phyloP scores from a whole-genome alignment of 2,113 vertebrate species.

The Puffinus mauretanicus region DNA sequence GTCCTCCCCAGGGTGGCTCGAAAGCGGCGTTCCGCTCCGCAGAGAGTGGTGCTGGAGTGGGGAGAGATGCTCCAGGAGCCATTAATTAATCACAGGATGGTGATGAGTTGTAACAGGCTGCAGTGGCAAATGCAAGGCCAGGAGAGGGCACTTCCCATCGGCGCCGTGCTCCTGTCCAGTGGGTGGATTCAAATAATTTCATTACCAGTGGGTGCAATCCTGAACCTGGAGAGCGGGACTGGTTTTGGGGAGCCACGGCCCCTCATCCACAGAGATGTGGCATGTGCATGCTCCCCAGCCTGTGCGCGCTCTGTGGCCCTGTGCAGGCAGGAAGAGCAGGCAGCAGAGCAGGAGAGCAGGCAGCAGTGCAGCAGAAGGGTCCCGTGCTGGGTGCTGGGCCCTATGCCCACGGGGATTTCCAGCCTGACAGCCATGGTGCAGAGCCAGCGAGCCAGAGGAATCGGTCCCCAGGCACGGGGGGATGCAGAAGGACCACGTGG shows the following conservation, averaged over 20 bases:
- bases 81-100: not conserved
- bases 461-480: not conserved
- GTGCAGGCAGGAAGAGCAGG: not conserved
- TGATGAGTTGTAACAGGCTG: not conserved
- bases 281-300: not conserved
- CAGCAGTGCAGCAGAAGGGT: not conserved
- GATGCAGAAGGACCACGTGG: not conserved
- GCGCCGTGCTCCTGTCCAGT: not conserved
- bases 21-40: not conserved
- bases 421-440: not conserved
- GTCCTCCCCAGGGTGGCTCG: not conserved
- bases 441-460: not conserved
- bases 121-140: not conserved
- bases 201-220: rapidly evolving
- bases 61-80: not conserved
- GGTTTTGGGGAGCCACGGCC: rapidly evolving
- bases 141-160: slow-evolving; percentile 14
- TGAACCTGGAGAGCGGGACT: not conserved
- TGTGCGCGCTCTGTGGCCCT: not conserved
- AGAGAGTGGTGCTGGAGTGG: not conserved
- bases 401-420: rapidly evolving
- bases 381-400: not conserved
- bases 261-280: not conserved
- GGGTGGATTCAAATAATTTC: not conserved
- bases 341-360: not conserved